These are phyloP conservation scores for Clarias fuscus DNA, from an alignment of 2,797 vertebrate genomes.

Conservation along the genomic window DNA sequence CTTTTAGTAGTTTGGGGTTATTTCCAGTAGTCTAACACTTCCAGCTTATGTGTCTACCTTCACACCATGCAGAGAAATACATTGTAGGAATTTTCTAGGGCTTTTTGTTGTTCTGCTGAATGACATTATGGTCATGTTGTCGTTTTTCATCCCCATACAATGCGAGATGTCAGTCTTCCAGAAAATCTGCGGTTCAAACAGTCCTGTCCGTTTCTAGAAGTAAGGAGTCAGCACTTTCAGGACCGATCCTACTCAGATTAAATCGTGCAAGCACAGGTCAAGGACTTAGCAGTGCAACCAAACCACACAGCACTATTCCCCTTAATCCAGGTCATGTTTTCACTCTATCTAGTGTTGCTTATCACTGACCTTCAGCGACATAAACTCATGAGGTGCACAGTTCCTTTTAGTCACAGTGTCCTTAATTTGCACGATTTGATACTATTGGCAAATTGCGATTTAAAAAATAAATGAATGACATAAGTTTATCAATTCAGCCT, in stretches of 20 bases:
- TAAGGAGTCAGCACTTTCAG: conserved; percentile 33
- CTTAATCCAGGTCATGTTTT: neutral
- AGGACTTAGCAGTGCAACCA: neutral
- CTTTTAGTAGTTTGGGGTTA: neutral
- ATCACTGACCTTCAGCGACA: neutral
- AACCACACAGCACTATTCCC: neutral
- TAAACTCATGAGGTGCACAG: neutral
- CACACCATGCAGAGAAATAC: neutral
- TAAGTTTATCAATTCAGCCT: neutral
- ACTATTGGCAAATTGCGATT: neutral
- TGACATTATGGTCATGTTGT: neutral
- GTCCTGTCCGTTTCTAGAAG: conserved; percentile 20
- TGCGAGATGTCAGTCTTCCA: neutral
- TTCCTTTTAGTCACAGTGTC: neutral
- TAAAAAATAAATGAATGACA: neutral
- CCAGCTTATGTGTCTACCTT: neutral
- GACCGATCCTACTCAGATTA: conserved; percentile 9
- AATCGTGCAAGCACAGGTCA: neutral
- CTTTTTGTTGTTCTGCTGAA: neutral
- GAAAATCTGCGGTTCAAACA: neutral
- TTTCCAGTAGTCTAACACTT: neutral
- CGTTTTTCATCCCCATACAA: neutral
- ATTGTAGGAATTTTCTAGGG: neutral
- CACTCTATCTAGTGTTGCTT: neutral
- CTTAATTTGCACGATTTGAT: neutral